Conservation (phyloP, 1,140 invertebrate genomes). For the Drosophila simulans region DNA sequence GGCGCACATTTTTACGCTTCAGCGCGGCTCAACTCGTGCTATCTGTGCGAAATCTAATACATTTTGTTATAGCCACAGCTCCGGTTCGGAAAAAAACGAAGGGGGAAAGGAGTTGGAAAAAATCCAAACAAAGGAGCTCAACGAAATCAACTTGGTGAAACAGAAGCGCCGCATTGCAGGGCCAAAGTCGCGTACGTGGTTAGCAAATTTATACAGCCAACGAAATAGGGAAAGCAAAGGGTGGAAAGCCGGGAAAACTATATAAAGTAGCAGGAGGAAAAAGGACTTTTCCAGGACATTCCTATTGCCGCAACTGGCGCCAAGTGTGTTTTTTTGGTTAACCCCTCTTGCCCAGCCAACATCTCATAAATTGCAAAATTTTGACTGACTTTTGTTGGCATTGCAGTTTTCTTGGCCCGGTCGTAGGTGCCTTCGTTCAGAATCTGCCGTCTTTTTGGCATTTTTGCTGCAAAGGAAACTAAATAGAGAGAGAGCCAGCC, state of each 20-base stretch:
- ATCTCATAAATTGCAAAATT: constrained; percentile 84
- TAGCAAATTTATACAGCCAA: constrained; percentile 76
- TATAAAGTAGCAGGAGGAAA: constrained; percentile 15
- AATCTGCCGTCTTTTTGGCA: constrained; percentile 37
- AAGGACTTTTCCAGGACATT: constrained; percentile 33
- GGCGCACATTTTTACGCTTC: constrained; percentile 80
- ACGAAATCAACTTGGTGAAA: constrained; percentile 62
- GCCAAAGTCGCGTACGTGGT: constrained; percentile 71
- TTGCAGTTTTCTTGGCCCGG: constrained; percentile 52
- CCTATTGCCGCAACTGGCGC: constrained; percentile 57
- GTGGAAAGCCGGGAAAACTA: background rate
- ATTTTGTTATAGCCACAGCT: constrained; percentile 69
- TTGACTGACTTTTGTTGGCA: constrained; percentile 79
- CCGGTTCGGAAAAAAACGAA: constrained; percentile 6
- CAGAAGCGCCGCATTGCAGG: constrained; percentile 78
- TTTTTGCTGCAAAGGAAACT: constrained; percentile 34
- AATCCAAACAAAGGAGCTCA: constrained; percentile 18
- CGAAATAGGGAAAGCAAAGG: constrained; percentile 7
- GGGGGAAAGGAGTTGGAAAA: constrained; percentile 28
- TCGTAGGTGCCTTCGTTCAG: constrained; percentile 65
- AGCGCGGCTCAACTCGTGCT: constrained; percentile 51
- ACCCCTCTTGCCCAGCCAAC: constrained; percentile 58
- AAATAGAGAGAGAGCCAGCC: constrained; percentile 16
- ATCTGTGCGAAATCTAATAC: constrained; percentile 81
- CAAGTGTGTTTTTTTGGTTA: constrained; percentile 77